These are phyloP conservation scores for Zonitis immaculata DNA, from an alignment of 2,888 invertebrate species.

Conservation along the genomic window DNA sequence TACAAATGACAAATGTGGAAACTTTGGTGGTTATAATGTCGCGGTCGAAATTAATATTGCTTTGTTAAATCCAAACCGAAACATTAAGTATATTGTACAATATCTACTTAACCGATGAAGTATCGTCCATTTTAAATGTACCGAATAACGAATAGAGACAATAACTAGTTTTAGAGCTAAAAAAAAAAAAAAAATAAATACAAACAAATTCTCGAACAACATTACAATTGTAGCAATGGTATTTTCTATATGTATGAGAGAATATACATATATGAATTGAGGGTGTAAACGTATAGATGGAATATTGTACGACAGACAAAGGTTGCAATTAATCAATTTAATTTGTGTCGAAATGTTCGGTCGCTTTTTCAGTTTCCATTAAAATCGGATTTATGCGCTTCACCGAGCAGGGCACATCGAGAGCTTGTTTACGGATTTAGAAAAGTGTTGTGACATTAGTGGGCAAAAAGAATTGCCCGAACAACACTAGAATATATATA, in stretches of 20 bases:
- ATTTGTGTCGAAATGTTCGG: conserved; percentile 13
- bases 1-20: conserved; percentile 30
- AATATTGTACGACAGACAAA: conserved; percentile 8
- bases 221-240: too few species aligned
- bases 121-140: conserved; percentile 19
- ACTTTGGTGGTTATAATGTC: conserved; percentile 30
- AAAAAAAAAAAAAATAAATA: too few species aligned
- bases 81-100: conserved; percentile 23
- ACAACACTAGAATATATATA: too few species aligned
- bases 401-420: background rate
- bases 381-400: conserved; percentile 12
- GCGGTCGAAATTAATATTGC: conserved; percentile 31
- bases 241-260: too few species aligned
- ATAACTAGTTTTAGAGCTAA: too few species aligned
- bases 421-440: background rate
- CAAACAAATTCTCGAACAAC: too few species aligned
- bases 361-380: conserved; percentile 11
- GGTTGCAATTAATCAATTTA: conserved; percentile 20
- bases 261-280: too few species aligned
- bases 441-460: too few species aligned
- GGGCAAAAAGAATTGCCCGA: too few species aligned
- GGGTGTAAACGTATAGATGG: too few species aligned
- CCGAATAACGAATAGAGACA: too few species aligned
- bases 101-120: conserved; percentile 11
- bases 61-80: conserved; percentile 27